Evolutionary conservation across 2,797 vertebrate genomes (phyloP).

Genomic region (Dryobates pubescens): DNA sequence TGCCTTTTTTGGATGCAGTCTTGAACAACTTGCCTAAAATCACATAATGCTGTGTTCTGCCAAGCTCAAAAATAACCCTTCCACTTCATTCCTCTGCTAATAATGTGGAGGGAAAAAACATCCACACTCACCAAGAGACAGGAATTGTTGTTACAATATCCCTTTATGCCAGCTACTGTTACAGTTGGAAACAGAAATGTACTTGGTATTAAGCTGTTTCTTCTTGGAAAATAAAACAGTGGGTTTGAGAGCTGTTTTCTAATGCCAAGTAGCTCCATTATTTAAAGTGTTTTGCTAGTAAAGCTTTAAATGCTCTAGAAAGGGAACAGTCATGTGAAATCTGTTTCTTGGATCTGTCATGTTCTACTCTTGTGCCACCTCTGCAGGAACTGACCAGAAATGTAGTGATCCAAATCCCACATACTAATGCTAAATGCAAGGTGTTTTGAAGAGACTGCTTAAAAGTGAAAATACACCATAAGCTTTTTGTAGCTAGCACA

Average conservation of each 20-base stretch:
- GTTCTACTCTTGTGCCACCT: neutral
- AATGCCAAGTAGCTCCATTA: neutral
- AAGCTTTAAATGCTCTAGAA: constrained; percentile 19
- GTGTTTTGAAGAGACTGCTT: neutral
- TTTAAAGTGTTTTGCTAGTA: constrained; percentile 44
- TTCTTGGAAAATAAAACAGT: constrained; percentile 35
- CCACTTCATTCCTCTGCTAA: constrained; percentile 25
- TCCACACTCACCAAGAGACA: neutral
- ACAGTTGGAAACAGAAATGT: constrained; percentile 28
- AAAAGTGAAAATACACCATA: neutral
- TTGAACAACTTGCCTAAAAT: neutral
- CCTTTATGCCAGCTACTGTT: constrained; percentile 25
- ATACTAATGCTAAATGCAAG: neutral
- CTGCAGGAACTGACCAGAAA: neutral
- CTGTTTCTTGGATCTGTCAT: neutral
- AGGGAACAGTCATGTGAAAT: neutral
- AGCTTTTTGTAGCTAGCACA: neutral
- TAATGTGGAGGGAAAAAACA: neutral
- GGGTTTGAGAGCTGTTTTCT: constrained; percentile 21
- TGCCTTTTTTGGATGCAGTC: neutral
- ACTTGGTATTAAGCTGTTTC: constrained; percentile 41
- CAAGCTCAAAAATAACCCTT: neutral
- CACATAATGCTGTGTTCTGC: neutral
- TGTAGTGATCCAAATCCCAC: neutral
- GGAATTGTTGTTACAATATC: constrained; percentile 35